These are phyloP conservation scores for Anolis carolinensis DNA, from an alignment of 2,113 vertebrate species.

Conservation along the genomic window DNA sequence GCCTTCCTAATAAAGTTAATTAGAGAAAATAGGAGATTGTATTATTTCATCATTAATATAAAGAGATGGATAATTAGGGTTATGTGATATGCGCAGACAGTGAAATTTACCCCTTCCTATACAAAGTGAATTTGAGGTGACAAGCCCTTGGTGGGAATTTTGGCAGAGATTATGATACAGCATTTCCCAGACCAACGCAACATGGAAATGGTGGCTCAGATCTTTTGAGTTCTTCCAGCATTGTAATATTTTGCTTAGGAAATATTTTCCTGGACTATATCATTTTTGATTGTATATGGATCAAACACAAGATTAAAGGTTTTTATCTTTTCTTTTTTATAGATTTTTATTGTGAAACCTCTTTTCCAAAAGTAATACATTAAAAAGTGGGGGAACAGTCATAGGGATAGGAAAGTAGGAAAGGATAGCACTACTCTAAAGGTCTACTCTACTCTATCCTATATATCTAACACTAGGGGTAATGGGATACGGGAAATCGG, in stretches of 20 bases:
- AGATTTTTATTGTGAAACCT: too few relatives aligned
- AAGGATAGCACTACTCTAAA: too few relatives aligned
- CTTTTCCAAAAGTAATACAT: too few relatives aligned
- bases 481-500: too few relatives aligned
- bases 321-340: neutral
- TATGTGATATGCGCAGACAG: constrained; percentile 62
- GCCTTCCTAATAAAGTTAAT: constrained; percentile 81
- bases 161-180: neutral
- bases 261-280: neutral
- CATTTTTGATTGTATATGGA: neutral
- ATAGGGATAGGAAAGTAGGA: too few relatives aligned
- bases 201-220: neutral
- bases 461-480: too few relatives aligned
- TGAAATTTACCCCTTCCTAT: constrained; percentile 59
- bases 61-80: constrained; percentile 78
- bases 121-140: constrained; percentile 31
- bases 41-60: constrained; percentile 79
- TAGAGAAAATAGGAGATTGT: constrained; percentile 80
- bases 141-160: neutral
- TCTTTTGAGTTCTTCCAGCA: neutral
- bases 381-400: too few relatives aligned
- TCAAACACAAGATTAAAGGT: neutral
- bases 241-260: neutral
- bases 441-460: too few relatives aligned
- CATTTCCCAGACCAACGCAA: neutral